Percentiles rank a stretch among this genome's conserved stretches.
Conservation (phyloP, 2,113 vertebrate genomes). For the Ceratotherium simum region DNA sequence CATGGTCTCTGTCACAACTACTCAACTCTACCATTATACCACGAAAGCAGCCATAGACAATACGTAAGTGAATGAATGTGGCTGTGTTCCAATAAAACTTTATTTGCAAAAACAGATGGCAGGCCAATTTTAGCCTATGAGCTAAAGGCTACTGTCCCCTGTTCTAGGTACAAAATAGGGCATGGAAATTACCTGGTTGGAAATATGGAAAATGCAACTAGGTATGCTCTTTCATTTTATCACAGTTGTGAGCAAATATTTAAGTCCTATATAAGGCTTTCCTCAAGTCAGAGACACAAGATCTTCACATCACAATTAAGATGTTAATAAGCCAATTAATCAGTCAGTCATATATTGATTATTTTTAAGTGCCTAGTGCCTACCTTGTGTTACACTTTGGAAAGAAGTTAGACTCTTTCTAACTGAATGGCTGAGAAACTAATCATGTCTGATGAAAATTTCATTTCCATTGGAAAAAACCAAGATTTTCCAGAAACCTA, state of each 20-base stretch:
- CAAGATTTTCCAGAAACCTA: not conserved
- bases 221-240: not conserved
- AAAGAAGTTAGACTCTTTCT: not conserved
- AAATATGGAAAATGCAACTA: not conserved
- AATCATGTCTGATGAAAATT: not conserved
- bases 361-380: not conserved
- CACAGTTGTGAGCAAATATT: not conserved
- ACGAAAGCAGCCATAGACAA: not conserved
- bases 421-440: not conserved
- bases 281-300: not conserved
- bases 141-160: not conserved
- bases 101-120: not conserved
- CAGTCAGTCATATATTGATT: not conserved
- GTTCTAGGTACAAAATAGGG: not conserved
- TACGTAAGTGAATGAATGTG: not conserved
- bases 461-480: conserved; percentile 9
- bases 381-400: not conserved
- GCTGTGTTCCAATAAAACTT: not conserved
- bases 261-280: not conserved
- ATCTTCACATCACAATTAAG: not conserved
- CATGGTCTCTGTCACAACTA: not conserved
- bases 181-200: not conserved
- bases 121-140: not conserved
- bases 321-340: not conserved
- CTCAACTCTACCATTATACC: not conserved